Conservation (phyloP, 2,113 vertebrate genomes). For the Toxostoma redivivum region DNA sequence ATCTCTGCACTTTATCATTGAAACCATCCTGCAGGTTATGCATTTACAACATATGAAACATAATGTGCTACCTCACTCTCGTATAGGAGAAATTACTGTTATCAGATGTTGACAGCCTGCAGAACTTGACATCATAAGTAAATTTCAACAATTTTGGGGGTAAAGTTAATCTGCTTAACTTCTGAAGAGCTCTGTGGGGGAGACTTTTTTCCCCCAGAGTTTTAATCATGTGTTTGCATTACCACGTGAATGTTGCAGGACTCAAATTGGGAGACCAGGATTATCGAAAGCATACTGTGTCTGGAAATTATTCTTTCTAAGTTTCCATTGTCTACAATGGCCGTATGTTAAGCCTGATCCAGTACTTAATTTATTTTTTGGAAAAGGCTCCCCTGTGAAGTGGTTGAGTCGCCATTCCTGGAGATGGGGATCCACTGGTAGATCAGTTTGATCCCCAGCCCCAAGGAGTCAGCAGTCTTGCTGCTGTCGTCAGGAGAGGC, state of each 20-base stretch:
- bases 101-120: neutral
- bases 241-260: neutral
- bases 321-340: neutral
- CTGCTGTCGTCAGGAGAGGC: neutral
- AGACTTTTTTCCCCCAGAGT: neutral
- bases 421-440: neutral
- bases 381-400: neutral
- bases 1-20: neutral
- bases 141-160: neutral
- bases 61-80: neutral
- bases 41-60: neutral
- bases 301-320: constrained; percentile 1
- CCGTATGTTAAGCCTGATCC: neutral
- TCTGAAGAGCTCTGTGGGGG: neutral
- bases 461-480: neutral
- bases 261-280: neutral
- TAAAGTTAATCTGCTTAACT: neutral
- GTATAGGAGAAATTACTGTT: neutral
- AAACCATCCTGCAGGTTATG: neutral
- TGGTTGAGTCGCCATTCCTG: neutral
- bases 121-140: neutral
- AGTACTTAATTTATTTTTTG: neutral
- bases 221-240: neutral
- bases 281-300: neutral
- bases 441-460: neutral